Base-by-base conservation (phyloP, 2,888 invertebrate species). In the Agapetus fuscipes region DNA sequence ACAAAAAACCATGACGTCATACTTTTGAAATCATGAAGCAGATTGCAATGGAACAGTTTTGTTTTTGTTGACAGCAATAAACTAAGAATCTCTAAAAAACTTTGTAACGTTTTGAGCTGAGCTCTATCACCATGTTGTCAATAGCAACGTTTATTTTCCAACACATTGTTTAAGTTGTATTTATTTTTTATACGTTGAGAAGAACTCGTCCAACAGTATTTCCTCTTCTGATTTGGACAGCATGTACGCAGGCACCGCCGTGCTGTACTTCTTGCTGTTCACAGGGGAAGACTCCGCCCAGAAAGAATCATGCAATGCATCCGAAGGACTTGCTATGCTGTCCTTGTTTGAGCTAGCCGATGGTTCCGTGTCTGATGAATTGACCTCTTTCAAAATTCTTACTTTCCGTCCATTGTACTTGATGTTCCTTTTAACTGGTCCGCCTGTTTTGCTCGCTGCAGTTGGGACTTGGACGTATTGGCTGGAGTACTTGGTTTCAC, bases 161-260 rank as follows among this genome's bases (percentile, higher is more conserved):
- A n/a, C 12, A 28, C 12, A 28, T 28, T 10, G 12, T 28, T 9
- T 28, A n/a, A 28, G 5, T n/a, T 11, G n/a, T 28, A 28, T 28
- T 6, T 9, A 6, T 6, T 10, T 9, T 12, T 11, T 28, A 27
- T 27, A n/a, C 4, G 34, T 13, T 32, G 45, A 34, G 6, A 45
- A 10, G 17, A 29, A 14, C 59, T 70, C 74, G 55, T 82, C 81
- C 54, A 81, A 80, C 42, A 76, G 72, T 52, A 65, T 65, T 61
- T 83, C 83, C 50, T 76, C 76, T 47, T 79, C 78, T 27, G 80
- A 78, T 56, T 71, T 73, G 41, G 73, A 67, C 38, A 81, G 55
- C 80, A 83, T 82, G 52, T 74, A 83, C 51, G 70, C 74, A 2
- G 83, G 82, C 46, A 83, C 58, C 24, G 75, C 71, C 11, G 78